Evolutionary conservation across 2,888 invertebrate genomes (phyloP), one percentile per base, ranked within the genome.

Genomic region (Seira ritae): DNA sequence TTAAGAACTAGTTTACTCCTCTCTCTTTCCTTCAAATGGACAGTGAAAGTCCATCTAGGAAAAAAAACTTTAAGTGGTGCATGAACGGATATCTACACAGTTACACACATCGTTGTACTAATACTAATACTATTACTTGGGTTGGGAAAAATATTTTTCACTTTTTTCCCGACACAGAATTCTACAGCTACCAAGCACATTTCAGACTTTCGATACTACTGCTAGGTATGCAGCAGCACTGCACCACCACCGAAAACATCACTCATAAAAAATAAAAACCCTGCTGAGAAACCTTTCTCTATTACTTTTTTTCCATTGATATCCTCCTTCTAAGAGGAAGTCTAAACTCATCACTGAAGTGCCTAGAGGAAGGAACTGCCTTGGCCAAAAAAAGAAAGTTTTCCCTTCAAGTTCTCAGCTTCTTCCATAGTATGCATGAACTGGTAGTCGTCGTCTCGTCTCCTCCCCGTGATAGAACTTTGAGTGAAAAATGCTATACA

Each of bases 311-410:
- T 12, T 8, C 31, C 55, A 55, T 55, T 55, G 55, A 55, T 55
- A 55, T 55, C 31, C 70, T 55, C 31, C 70, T 70, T 70, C 31
- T 17, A 68, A 70, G 46, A 70, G 50, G 70, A 70, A 70, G 70
- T 70, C 46, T 42, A 70, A 70, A 70, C 50, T 70, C 70, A 70
- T 70, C 70, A 70, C 46, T 70, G 23, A n/a, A 50, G 19, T 70
- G 70, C 70, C 23, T 70, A 70, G 1, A 70, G 50, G 50, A 70
- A 70, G 50, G 24, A 42, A 69, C 46, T 46, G 46, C 46, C 70
- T 70, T 46, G 19, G 42, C 46, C 20, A 12, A 46, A 50, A 50
- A 50, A 50, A 50, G 70, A 50, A 50, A 50, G 20, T 19, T 46
- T 50, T 70, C 46, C 46, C 8, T 8, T 31, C 31, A 31, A 55